phyloP scores from a whole-genome alignment of 2,888 invertebrate species.

The Drosophila niveifrons region DNA sequence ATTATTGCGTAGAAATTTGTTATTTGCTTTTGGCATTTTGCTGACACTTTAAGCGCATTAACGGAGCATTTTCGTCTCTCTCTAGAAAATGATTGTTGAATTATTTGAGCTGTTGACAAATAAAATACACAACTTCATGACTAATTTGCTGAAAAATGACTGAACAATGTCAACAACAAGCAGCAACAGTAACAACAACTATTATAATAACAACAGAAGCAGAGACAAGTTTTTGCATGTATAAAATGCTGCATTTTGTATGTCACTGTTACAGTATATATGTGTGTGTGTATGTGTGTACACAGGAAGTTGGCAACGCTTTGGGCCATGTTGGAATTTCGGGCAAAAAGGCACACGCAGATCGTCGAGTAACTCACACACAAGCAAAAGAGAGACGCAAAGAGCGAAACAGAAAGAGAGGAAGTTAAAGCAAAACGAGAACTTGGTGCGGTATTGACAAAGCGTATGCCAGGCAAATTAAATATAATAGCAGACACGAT shows the following conservation, averaged over 20 bases:
- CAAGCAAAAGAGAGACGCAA: constrained; percentile 2
- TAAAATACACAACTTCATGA: constrained; percentile 66
- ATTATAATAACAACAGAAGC: constrained; percentile 42
- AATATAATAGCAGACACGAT: constrained; percentile 65
- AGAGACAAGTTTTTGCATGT: constrained; percentile 54
- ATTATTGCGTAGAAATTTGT: constrained; percentile 25
- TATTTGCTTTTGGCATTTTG: constrained; percentile 19
- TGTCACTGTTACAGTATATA: constrained; percentile 42
- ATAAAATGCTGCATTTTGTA: constrained; percentile 59
- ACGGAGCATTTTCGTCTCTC: constrained; percentile 9
- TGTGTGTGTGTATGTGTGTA: constrained; percentile 25
- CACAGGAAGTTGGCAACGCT: constrained; percentile 75
- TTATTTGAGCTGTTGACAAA: constrained; percentile 53
- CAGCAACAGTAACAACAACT: constrained; percentile 46
- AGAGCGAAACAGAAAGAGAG: constrained; percentile 3
- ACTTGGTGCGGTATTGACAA: constrained; percentile 70
- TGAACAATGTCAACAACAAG: constrained; percentile 62
- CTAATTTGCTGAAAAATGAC: constrained; percentile 71
- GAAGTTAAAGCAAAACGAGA: constrained; percentile 1
- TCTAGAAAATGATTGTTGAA: constrained; percentile 4
- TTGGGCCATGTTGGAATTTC: constrained; percentile 68
- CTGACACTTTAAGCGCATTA: constrained; percentile 44
- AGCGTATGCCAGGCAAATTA: constrained; percentile 75
- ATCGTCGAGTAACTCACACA: constrained; percentile 19
- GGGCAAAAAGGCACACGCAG: constrained; percentile 40